Evolutionary conservation across 2,113 vertebrate genomes (phyloP).

Genomic region (Phylloscopus trochiloides): DNA sequence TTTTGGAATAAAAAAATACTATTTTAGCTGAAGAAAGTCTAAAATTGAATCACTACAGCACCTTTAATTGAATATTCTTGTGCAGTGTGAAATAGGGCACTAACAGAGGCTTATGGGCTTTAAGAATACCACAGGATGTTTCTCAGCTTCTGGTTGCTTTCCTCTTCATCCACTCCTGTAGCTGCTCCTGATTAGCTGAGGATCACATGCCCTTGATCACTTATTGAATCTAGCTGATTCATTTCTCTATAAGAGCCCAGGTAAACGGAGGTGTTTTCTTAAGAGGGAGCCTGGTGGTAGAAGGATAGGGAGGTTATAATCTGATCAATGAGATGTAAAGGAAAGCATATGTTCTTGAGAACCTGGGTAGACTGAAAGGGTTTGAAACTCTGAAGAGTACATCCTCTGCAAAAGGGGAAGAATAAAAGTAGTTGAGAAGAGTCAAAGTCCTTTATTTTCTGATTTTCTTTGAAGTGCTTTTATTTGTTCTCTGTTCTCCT

Average conservation of each 20-base stretch:
- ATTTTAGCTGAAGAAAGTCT: not conserved
- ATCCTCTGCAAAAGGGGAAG: not conserved
- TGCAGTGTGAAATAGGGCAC: not conserved
- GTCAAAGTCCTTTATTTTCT: not conserved
- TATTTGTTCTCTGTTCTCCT: not conserved
- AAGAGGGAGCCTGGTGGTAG: fast-evolving
- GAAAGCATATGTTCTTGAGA: not conserved
- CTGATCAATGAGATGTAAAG: not conserved
- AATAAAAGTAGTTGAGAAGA: not conserved
- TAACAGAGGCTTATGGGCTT: fast-evolving
- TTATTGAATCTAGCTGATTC: not conserved
- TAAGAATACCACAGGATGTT: not conserved
- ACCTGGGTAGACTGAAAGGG: not conserved
- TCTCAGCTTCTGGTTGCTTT: not conserved
- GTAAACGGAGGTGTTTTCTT: not conserved
- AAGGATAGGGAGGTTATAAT: not conserved
- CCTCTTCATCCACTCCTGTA: not conserved
- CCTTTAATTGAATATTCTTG: not conserved
- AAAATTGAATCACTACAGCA: not conserved
- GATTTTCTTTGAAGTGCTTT: not conserved
- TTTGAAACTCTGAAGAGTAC: not conserved
- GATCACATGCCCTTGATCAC: not conserved
- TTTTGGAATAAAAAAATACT: not conserved
- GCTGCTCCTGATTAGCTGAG: not conserved
- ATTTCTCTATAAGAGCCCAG: not conserved